Conservation (phyloP, 2,888 invertebrate species). For the Anticlea derivata region DNA sequence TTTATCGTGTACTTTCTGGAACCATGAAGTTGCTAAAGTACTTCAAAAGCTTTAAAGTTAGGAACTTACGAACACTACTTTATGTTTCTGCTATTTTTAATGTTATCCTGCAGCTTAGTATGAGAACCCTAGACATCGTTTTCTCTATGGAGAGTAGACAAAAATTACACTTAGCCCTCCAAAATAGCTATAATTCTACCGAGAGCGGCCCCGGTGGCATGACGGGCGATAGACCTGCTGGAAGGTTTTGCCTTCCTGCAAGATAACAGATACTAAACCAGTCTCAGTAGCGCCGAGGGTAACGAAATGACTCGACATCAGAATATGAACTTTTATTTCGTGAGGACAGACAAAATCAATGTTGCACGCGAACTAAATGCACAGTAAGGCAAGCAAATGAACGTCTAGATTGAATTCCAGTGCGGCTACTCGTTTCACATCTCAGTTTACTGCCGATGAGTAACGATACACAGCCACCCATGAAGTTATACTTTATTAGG, state of each 20-base stretch:
- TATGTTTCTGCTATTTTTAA: not conserved
- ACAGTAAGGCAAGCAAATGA: conserved; percentile 14
- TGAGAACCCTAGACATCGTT: no score
- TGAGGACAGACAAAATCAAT: conserved; percentile 4
- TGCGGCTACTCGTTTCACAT: conserved; percentile 40
- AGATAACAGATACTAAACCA: not conserved
- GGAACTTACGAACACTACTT: not conserved
- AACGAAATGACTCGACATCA: no score
- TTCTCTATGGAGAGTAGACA: no score
- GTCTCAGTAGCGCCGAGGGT: no score
- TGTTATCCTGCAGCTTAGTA: no score
- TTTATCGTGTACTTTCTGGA: conserved; percentile 9
- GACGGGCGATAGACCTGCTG: no score
- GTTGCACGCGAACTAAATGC: conserved; percentile 12
- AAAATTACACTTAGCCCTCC: no score
- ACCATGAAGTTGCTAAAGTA: conserved; percentile 2
- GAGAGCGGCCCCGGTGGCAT: no score
- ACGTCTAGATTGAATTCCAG: conserved; percentile 31
- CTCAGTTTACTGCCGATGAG: conserved; percentile 36
- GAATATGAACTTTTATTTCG: no score
- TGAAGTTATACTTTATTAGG: conserved; percentile 36
- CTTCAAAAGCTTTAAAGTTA: not conserved
- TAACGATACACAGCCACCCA: conserved; percentile 36
- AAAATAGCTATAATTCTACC: no score
- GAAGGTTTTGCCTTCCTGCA: no score